Conservation (phyloP, 2,888 invertebrate genomes). For the Rhingia campestris region DNA sequence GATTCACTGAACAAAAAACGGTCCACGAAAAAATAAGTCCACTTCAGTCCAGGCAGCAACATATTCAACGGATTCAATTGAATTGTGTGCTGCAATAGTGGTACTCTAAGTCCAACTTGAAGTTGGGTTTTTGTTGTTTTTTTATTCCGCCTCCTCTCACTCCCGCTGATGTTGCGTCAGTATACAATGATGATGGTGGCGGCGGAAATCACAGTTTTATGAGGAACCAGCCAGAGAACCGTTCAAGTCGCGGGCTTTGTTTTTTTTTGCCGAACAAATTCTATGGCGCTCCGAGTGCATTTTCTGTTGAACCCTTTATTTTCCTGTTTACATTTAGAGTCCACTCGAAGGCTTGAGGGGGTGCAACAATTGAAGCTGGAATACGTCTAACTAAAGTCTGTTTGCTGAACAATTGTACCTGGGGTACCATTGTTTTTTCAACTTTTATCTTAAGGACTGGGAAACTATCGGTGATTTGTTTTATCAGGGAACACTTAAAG, state of each 20-base stretch:
- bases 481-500: constrained; percentile 48
- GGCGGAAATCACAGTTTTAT: constrained; percentile 55
- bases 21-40: constrained; percentile 36
- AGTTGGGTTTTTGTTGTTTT: constrained; percentile 48
- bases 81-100: constrained; percentile 64
- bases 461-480: constrained; percentile 5
- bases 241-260: constrained; percentile 27
- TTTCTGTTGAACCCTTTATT: constrained; percentile 33
- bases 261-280: constrained; percentile 7
- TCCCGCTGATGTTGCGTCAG: constrained; percentile 28
- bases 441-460: background rate
- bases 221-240: constrained; percentile 50
- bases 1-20: constrained; percentile 41
- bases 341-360: constrained; percentile 22
- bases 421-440: constrained; percentile 16
- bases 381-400: constrained; percentile 6
- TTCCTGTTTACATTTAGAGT: constrained; percentile 3
- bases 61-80: constrained; percentile 69
- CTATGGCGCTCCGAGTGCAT: constrained; percentile 40
- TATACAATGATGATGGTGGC: constrained; percentile 26
- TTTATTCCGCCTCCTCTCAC: background rate
- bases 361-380: constrained; percentile 1
- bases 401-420: constrained; percentile 45
- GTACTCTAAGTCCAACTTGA: constrained; percentile 54
- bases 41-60: constrained; percentile 54